Base-by-base conservation (phyloP, 1,140 invertebrate species). In the Drosophila paulistorum region DNA sequence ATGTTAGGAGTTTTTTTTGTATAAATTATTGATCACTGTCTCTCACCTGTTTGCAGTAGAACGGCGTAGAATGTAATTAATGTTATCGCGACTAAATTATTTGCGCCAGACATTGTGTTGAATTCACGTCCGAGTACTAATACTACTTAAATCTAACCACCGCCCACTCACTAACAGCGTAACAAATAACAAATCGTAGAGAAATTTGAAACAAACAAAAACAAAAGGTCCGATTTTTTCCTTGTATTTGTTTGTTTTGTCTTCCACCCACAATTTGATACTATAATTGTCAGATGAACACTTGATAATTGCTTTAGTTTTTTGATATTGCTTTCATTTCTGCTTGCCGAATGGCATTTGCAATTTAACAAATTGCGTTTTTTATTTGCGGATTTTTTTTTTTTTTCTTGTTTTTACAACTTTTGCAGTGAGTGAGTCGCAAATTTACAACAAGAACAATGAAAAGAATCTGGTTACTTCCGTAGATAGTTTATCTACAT, bases 21-120 rank as follows among this genome's bases (percentile, higher is more conserved):
- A 33, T 59, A 20, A 35, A 60, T 58, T 30, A 20, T 62, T 69
- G 45, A 37, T 26, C 41, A 23, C 20, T 23, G 20, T 35, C 23
- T 6, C 65, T 61, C 66, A 86, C 83, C 83, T 77, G 72, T 57
- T 59, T 87, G 76, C 48, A 86, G 61, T 39, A 51, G 17, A 51
- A 71, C 11, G 42, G 62, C 59, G 67, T 51, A 79, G 11, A 86
- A 54, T 39, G 78, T 26, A 37, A 85, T 33, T 39, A 63, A 30
- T 26, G 71, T 63, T 55, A 20, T 42, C 35, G 67, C 37, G 9
- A 39, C 13, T 20, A 35, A 23, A 30, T 33, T 68, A 51, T 54
- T n/a, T 23, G 30, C 23, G 55, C 57, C 45, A 45, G 57, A 68
- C 82, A 86, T 86, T 65, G 65, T 85, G 45, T 79, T 76, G 72